phyloP scores from a whole-genome alignment of 2,797 vertebrate species.

The Huso huso region DNA sequence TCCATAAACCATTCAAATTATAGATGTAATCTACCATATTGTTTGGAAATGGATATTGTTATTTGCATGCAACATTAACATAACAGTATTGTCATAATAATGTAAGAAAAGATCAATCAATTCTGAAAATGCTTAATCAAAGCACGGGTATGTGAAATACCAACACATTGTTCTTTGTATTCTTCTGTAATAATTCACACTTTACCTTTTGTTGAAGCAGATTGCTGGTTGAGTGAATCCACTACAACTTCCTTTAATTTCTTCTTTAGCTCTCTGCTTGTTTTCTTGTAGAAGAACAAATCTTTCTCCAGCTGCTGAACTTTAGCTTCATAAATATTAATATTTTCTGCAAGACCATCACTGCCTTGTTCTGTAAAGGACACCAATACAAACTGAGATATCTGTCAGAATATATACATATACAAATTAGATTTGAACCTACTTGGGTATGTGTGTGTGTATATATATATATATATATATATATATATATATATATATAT shows the following conservation, averaged over 20 bases:
- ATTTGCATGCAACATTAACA: too few species aligned
- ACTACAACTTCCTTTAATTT: constrained; percentile 58
- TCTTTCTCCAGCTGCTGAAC: constrained; percentile 79
- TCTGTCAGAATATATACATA: neutral
- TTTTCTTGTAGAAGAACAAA: constrained; percentile 84
- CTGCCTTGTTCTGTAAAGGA: constrained; percentile 43
- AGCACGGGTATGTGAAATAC: too few species aligned
- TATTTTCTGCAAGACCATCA: constrained; percentile 41
- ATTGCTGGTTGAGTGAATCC: constrained; percentile 33
- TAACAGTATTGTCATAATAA: too few species aligned
- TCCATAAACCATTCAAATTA: too few species aligned
- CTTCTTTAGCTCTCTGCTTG: constrained; percentile 74
- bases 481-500: neutral
- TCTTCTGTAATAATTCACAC: too few species aligned
- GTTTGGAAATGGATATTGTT: too few species aligned
- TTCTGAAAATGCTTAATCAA: too few species aligned
- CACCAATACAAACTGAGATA: constrained; percentile 29
- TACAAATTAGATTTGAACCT: neutral
- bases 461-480: too few species aligned
- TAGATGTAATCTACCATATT: constrained; percentile 1
- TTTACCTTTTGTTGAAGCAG: constrained; percentile 31
- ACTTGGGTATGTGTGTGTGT: too few species aligned
- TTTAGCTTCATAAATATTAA: constrained; percentile 53
- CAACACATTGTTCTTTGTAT: too few species aligned
- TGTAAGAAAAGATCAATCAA: too few species aligned